Evolutionary conservation across 1,140 invertebrate genomes (phyloP), one percentile per base, ranked within the genome.

Genomic region (Lasioglossum albipes): DNA sequence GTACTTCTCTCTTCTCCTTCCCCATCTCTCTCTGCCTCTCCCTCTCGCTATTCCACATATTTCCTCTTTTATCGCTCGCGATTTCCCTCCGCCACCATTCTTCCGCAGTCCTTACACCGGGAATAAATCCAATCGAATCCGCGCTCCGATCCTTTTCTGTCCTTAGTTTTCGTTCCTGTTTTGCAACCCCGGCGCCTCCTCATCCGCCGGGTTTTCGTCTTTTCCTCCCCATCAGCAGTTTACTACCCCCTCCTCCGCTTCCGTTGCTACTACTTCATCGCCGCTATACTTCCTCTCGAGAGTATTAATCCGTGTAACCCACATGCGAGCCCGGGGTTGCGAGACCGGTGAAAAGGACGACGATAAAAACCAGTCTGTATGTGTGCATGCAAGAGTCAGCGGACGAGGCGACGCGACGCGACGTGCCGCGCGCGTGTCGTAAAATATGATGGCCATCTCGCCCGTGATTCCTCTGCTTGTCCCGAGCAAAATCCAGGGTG

Each of bases 221-320:
- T 54, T 54, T 3, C 20, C 52, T 54, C 16, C 18, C 52, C 18
- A 18, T 54, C 45, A 10, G 10, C 45, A 36, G 5, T 20, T 18
- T 54, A 54, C 18, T 36, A 36, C 5, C 52, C 52, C 18, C 52
- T 6, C 18, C 52, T 16, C 2, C 12, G 10, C 27, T 42, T 12
- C 66, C 61, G 31, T 20, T 0, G 20, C 6, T 45, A 5, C 52
- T 12, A 52, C 49, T 62, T 54, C 31, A 20, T 68, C 65, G 49
- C 54, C 36, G 36, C n/a, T 49, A 45, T 22, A 31, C 62, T 74
- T 66, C 41, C 67, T 75, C 64, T 54, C 54, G 54, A 80, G 72
- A 52, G 57, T 75, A 80, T 80, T 80, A 80, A 80, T 80, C 65
- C 79, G 42, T 65, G 79, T 75, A 69, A 80, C 64, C 79, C 64